These are phyloP conservation scores for Chrysomela aeneicollis DNA, from an alignment of 2,888 invertebrate genomes.

Conservation along the genomic window DNA sequence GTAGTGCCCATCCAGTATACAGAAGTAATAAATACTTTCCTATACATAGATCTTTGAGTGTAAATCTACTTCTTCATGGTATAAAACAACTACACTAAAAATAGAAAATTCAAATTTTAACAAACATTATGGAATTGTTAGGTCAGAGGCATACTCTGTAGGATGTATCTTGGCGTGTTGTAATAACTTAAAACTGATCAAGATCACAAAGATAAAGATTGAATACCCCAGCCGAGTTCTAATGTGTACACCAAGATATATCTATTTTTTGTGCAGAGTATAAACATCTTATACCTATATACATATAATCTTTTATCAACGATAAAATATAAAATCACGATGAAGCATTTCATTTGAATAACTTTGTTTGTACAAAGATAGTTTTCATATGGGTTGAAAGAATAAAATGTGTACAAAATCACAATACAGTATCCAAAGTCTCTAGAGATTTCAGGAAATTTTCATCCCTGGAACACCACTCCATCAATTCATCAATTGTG, in stretches of 20 bases:
- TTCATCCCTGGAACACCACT: slow-evolving; percentile 80
- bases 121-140: slow-evolving; percentile 2
- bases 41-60: too few species aligned
- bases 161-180: too few species aligned
- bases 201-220: too few species aligned
- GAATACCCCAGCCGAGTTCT: too few species aligned
- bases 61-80: neutral
- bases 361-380: slow-evolving; percentile 25
- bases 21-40: neutral
- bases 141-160: neutral
- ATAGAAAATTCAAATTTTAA: neutral
- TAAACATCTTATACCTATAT: neutral
- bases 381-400: slow-evolving; percentile 13
- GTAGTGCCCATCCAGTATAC: too few species aligned
- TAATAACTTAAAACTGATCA: too few species aligned
- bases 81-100: slow-evolving; percentile 4
- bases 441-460: slow-evolving; percentile 73
- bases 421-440: slow-evolving; percentile 79
- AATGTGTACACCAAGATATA: too few species aligned
- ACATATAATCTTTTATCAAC: slow-evolving; percentile 18
- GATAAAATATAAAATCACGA: slow-evolving; percentile 26
- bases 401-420: slow-evolving; percentile 58
- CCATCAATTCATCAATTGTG: slow-evolving; percentile 80
- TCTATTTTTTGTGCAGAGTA: neutral
- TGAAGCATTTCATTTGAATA: slow-evolving; percentile 22